Conservation (phyloP, 1,140 invertebrate genomes). For the Proales similis region DNA sequence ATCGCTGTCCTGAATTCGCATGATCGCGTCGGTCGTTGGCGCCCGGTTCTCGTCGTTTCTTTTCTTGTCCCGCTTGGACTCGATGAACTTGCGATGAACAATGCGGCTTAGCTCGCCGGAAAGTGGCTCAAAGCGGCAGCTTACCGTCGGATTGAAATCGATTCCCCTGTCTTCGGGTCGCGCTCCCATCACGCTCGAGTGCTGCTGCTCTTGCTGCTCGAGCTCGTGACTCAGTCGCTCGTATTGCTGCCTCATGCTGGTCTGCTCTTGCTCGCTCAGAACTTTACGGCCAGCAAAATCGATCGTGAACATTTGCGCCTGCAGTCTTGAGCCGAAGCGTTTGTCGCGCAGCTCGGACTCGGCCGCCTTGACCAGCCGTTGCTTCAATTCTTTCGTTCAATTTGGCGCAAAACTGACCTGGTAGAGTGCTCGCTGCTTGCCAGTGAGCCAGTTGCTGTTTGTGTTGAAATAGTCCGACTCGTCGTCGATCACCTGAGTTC, state of each 20-base stretch:
- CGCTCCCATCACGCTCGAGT: too few species aligned
- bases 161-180: too few species aligned
- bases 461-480: constrained; percentile 83
- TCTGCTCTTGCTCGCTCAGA: constrained; percentile 51
- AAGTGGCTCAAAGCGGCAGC: too few species aligned
- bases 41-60: constrained; percentile 19
- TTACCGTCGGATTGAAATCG: too few species aligned
- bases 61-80: constrained; percentile 30
- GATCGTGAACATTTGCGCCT: constrained; percentile 58
- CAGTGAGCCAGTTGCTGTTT: constrained; percentile 68
- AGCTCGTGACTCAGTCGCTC: too few species aligned
- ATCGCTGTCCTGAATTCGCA: constrained; percentile 70
- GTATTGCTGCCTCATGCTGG: too few species aligned
- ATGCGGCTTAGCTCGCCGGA: too few species aligned
- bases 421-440: constrained; percentile 63
- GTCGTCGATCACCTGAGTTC: constrained; percentile 86
- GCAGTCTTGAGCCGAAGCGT: constrained; percentile 65
- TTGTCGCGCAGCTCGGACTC: constrained; percentile 62
- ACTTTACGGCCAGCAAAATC: constrained; percentile 69
- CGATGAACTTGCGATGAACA: too few species aligned
- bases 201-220: too few species aligned
- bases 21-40: not conserved
- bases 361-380: constrained; percentile 59
- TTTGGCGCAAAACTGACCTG: constrained; percentile 42
- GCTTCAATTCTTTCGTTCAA: not conserved